Evolutionary conservation across 1,140 invertebrate species (phyloP).

Genomic region (Euura saliciscinereae): DNA sequence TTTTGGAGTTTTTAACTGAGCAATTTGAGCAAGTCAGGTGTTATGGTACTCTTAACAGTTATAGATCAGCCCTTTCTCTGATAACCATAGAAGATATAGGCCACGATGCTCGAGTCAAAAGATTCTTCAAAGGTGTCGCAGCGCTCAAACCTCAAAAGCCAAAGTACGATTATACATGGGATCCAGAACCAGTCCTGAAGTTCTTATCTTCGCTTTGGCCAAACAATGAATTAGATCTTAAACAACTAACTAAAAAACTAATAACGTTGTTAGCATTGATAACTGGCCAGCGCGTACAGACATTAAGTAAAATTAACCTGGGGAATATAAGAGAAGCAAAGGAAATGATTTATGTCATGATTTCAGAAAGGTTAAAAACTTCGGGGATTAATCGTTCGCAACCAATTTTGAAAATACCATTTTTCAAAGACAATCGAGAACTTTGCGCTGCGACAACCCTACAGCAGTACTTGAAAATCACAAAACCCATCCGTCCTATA

Average conservation of each 20-base stretch:
- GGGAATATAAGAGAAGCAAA: not conserved
- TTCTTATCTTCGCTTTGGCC: not conserved
- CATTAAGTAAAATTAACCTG: not conserved
- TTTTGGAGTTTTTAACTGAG: slow-evolving; percentile 24
- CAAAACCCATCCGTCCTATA: slow-evolving; percentile 9
- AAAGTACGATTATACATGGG: too few relatives aligned
- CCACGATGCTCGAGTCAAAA: slow-evolving; percentile 13
- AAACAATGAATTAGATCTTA: not conserved
- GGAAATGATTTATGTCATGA: slow-evolving; percentile 23
- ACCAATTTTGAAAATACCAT: slow-evolving; percentile 30
- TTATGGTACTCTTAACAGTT: too few relatives aligned
- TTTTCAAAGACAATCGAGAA: slow-evolving; percentile 21
- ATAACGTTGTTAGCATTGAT: slow-evolving; percentile 19
- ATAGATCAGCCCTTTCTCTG: slow-evolving; percentile 13
- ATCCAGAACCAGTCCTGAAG: slow-evolving; percentile 8
- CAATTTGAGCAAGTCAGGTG: slow-evolving; percentile 27
- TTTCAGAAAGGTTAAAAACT: slow-evolving; percentile 35
- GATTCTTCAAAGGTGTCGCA: slow-evolving; percentile 38
- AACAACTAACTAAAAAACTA: slow-evolving; percentile 15
- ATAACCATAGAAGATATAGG: slow-evolving; percentile 6
- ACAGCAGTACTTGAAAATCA: slow-evolving; percentile 15
- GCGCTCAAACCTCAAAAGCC: too few relatives aligned
- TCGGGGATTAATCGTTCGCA: slow-evolving; percentile 23
- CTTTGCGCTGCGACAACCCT: slow-evolving; percentile 17
- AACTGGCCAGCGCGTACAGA: slow-evolving; percentile 33